phyloP scores from a whole-genome alignment of 2,797 vertebrate genomes.

The Hyperoplus immaculatus region DNA sequence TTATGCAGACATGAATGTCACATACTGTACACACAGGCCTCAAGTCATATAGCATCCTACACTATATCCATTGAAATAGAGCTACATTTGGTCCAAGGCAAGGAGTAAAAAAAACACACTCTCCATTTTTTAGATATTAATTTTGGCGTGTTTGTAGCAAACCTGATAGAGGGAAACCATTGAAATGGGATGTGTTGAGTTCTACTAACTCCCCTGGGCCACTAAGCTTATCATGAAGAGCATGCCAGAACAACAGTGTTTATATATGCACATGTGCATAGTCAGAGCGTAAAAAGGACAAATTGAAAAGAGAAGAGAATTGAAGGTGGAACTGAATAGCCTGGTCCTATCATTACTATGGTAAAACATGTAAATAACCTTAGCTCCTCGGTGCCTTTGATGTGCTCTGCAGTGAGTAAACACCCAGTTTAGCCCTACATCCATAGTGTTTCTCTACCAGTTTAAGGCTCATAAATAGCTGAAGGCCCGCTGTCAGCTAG shows the following conservation, averaged over 20 bases:
- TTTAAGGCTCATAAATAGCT: conserved; percentile 59
- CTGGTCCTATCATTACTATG: conserved; percentile 57
- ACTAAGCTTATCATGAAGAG: conserved; percentile 43
- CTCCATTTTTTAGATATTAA: conserved; percentile 23
- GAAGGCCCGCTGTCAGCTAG: conserved; percentile 20
- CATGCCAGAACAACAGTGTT: conserved; percentile 35
- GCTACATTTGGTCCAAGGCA: background rate
- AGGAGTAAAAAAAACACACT: background rate
- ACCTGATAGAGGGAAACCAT: conserved; percentile 41
- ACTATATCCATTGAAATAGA: conserved; percentile 1
- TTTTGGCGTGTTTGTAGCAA: conserved; percentile 28
- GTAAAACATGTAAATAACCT: conserved; percentile 71
- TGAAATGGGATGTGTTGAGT: conserved; percentile 15
- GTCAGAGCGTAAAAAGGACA: conserved; percentile 2
- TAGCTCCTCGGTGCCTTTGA: conserved; percentile 49
- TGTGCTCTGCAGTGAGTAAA: conserved; percentile 54
- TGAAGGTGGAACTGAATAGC: conserved; percentile 10
- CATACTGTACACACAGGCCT: background rate
- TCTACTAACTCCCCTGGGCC: conserved; percentile 38
- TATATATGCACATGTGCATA: conserved; percentile 23
- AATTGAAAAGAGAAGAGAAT: background rate
- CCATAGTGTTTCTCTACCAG: conserved; percentile 57
- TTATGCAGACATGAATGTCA: conserved; percentile 3
- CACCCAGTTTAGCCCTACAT: conserved; percentile 45
- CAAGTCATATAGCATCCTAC: background rate